phyloP scores from a whole-genome alignment of 2,797 vertebrate genomes.

The Steatocranus sp. region DNA sequence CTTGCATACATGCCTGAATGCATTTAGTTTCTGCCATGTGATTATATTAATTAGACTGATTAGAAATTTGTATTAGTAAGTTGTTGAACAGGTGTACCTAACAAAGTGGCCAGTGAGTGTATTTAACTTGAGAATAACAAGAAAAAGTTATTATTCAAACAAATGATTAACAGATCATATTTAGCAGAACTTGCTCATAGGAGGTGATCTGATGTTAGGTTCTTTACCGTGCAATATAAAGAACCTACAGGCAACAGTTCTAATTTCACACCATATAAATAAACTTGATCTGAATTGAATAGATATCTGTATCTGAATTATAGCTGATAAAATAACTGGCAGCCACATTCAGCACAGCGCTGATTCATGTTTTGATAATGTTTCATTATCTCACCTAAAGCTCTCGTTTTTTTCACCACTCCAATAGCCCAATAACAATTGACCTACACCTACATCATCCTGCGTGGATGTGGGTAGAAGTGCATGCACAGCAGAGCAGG shows the following conservation, averaged over 20 bases:
- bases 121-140: background rate
- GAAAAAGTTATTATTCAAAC: background rate
- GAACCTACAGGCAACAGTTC: background rate
- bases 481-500: background rate
- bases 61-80: background rate
- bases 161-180: background rate
- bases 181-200: rapidly evolving
- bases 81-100: background rate
- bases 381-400: background rate
- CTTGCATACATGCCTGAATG: background rate
- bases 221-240: background rate
- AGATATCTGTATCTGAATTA: background rate
- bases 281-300: background rate
- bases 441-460: background rate
- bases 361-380: background rate
- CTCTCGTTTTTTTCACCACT: background rate
- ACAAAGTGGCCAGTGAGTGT: background rate
- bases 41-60: background rate
- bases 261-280: background rate
- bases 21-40: background rate
- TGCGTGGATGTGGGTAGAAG: background rate
- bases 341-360: background rate
- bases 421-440: background rate
- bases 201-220: background rate
- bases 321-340: background rate